Base-by-base conservation (phyloP, 2,888 invertebrate species). In the Drosophila melanosoma region DNA sequence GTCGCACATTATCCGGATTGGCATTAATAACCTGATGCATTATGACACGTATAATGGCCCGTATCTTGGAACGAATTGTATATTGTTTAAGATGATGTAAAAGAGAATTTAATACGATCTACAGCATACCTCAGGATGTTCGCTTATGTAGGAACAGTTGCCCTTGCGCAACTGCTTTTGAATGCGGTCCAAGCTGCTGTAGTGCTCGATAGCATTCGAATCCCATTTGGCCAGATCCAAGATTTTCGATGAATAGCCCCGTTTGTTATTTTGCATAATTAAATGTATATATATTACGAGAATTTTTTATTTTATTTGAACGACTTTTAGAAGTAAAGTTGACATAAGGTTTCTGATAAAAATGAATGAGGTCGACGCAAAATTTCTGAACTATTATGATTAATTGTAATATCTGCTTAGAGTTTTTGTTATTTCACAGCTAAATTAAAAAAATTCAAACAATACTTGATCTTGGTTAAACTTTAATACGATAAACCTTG, bases 41-140 rank as follows among this genome's bases (percentile, higher is more conserved):
- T 15, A 91, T 82, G 1, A 91, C 89, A 7, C 91, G 84, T 38
- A 91, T 76, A 15, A 91, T 89, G 29, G 91, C 91, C 3, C 92
- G 88, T 45, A 91, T 76, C 91, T 91, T 36, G 20, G 1, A 35
- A 11, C 11, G 10, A 2, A n/a, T 5, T 3, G 1, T 1, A 17
- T 0, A 36, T 32, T 17, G 11, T 6, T 7, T 8, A 5, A 3
- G 6, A 38, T 38, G 3, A 17, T 38, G 3, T 20, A 12, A 1
- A 45, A 20, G 15, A 45, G 7, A 45, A 15, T 45, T 8, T 0
- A 23, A 23, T 23, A 45, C 0, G 8, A 4, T 45, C 15, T 7
- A 4, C 8, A 45, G 23, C 38, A 42, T 48, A 87, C 87, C 79
- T 87, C 87, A 23, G 87, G 87, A 84, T 87, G 87, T 0, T 59